Base-by-base conservation (phyloP, 2,797 vertebrate genomes). In the Luscinia megarhynchos region DNA sequence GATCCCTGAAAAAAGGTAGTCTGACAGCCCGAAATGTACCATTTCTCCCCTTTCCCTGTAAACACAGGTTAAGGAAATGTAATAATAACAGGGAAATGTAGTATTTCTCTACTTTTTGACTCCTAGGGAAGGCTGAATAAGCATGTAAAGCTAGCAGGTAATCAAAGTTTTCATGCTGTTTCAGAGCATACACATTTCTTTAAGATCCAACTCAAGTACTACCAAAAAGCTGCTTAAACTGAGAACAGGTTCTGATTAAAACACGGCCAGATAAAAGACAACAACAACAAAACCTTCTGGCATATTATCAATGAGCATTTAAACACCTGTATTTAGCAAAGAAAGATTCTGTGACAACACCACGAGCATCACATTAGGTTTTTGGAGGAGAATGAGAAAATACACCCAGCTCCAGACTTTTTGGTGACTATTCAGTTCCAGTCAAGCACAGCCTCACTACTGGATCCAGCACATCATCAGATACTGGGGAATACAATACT, bases 21-120 rank as follows among this genome's bases (percentile, higher is more conserved):
- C 19, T n/a, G 27, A 18, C 7, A 51, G 23, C 6, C 16, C n/a
- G 40, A 41, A 72, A 8, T 1, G 2, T 7, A 18, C 22, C 1
- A 3, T 41, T 66, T 24, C 2, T 4, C 7, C 1, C 2, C 8
- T n/a, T 40, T 45, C 11, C n/a, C 32, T 30, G 20, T 48, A 57
- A 43, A 43, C 4, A 40, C 1, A 64, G 9, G 30, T 12, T 40
- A 51, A 51, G 14, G n/a, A 68, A 82, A 38, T 38, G 12, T 38
- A 38, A 38, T 38, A 38, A 82, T 32, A 46, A 43, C 12, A 30
- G 16, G 32, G 11, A 92, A 73, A 45, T 69, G 10, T 5, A 68
- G 0, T 13, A 50, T 50, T 62, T 43, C 55, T 32, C 15, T 50
- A 3, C 6, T 41, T 55, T 79, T 82, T 66, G 18, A 48, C 23